Conservation (phyloP, 2,888 invertebrate species). For the Tethea ocularis region DNA sequence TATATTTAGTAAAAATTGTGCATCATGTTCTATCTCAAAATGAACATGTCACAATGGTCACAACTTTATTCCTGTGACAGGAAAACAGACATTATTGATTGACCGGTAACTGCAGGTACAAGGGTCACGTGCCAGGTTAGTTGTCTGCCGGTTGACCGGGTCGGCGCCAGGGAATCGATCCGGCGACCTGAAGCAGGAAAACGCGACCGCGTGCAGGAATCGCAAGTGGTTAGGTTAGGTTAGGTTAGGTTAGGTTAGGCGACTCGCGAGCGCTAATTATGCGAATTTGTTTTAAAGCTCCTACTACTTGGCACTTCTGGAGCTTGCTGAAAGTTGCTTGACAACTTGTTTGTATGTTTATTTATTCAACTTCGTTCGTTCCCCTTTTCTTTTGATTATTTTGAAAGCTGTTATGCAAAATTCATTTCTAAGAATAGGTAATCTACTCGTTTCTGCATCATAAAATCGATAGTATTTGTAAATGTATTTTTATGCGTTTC, state of each 20-base stretch:
- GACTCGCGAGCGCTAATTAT: slow-evolving; percentile 2
- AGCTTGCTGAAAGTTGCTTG: neutral
- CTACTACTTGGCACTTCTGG: neutral
- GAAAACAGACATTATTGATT: slow-evolving; percentile 36
- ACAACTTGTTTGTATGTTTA: neutral
- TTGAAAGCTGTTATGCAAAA: too few relatives aligned
- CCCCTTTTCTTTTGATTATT: too few relatives aligned
- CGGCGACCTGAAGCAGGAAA: slow-evolving; percentile 41
- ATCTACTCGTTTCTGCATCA: too few relatives aligned
- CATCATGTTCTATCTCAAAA: neutral
- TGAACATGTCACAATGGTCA: slow-evolving; percentile 1
- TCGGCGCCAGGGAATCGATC: slow-evolving; percentile 59
- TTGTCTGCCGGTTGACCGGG: slow-evolving; percentile 49
- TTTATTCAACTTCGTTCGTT: neutral
- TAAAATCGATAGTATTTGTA: too few relatives aligned
- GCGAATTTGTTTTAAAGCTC: neutral
- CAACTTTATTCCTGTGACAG: neutral
- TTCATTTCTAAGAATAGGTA: too few relatives aligned
- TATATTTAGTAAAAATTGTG: neutral
- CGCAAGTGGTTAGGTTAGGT: slow-evolving; percentile 12
- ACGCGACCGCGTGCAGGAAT: slow-evolving; percentile 17
- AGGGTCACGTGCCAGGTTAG: slow-evolving; percentile 45
- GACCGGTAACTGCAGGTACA: slow-evolving; percentile 28
- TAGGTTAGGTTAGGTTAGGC: too few relatives aligned
- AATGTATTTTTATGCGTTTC: too few relatives aligned